A percentile compares a stretch with the other conserved stretches of the same genome.
phyloP scores from a whole-genome alignment of 2,113 vertebrate species.

The Sylvietta virens region DNA sequence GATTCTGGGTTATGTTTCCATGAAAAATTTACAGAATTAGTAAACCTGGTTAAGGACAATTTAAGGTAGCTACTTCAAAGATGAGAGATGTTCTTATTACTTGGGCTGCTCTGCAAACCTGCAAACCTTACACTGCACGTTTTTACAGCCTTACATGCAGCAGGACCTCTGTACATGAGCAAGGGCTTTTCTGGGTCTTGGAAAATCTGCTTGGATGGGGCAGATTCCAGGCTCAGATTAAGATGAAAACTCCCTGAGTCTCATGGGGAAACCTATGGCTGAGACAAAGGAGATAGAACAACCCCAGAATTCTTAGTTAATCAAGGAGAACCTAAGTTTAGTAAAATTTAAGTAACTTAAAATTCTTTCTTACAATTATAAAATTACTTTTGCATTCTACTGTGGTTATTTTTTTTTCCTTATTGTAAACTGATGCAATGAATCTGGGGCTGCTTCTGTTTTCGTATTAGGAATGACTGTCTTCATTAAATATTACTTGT shows the following conservation, averaged over 20 bases:
- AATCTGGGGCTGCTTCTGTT: not conserved
- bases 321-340: not conserved
- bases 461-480: not conserved
- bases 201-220: not conserved
- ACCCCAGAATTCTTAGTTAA: not conserved
- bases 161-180: not conserved
- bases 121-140: not conserved
- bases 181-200: not conserved
- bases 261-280: not conserved
- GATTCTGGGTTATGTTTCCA: not conserved
- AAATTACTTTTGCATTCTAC: not conserved
- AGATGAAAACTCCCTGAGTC: not conserved
- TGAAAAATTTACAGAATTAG: not conserved
- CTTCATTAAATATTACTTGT: not conserved
- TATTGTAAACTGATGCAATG: not conserved
- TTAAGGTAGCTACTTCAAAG: not conserved
- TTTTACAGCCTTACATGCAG: not conserved
- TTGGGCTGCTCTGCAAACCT: not conserved
- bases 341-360: not conserved
- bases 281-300: not conserved
- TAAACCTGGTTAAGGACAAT: not conserved
- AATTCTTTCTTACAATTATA: not conserved
- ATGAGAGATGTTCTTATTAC: not conserved
- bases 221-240: not conserved
- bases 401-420: not conserved